Conservation (phyloP, 2,888 invertebrate species). For the Sesia apiformis region DNA sequence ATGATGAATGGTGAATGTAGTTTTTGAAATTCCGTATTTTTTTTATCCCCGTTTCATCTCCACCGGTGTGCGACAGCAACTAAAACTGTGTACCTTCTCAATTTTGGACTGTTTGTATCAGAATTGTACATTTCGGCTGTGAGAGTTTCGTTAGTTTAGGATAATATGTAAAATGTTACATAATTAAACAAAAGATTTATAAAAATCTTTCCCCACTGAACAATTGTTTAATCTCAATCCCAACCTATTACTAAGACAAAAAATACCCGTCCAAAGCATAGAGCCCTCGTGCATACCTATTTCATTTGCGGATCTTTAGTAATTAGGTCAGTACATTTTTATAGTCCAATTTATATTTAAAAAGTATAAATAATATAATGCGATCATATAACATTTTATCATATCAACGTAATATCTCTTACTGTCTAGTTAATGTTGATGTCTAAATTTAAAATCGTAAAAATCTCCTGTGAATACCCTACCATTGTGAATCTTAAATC, state of each 20-base stretch:
- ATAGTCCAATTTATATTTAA: slow-evolving; percentile 4
- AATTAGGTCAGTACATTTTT: slow-evolving; percentile 30
- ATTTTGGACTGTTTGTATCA: slow-evolving; percentile 19
- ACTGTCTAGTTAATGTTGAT: background rate
- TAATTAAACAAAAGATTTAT: slow-evolving; percentile 8
- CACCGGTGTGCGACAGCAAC: too few species aligned
- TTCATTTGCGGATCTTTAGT: slow-evolving; percentile 18
- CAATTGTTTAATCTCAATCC: too few species aligned
- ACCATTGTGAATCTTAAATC: too few species aligned
- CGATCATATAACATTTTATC: background rate
- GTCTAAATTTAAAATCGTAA: background rate
- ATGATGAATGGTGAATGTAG: background rate
- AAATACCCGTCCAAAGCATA: slow-evolving; percentile 47
- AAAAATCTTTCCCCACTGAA: slow-evolving; percentile 14
- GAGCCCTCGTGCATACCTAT: slow-evolving; percentile 3
- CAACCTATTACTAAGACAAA: slow-evolving; percentile 6
- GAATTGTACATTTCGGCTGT: slow-evolving; percentile 63
- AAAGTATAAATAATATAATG: background rate
- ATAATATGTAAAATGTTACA: slow-evolving; percentile 11
- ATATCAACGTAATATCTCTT: background rate
- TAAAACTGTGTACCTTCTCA: too few species aligned
- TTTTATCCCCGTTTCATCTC: too few species aligned
- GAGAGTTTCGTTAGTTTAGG: slow-evolving; percentile 52
- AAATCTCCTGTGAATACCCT: too few species aligned
- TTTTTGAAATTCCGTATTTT: too few species aligned